phyloP scores from a whole-genome alignment of 2,888 invertebrate genomes.

The Rhimphoctona megacephalus region DNA sequence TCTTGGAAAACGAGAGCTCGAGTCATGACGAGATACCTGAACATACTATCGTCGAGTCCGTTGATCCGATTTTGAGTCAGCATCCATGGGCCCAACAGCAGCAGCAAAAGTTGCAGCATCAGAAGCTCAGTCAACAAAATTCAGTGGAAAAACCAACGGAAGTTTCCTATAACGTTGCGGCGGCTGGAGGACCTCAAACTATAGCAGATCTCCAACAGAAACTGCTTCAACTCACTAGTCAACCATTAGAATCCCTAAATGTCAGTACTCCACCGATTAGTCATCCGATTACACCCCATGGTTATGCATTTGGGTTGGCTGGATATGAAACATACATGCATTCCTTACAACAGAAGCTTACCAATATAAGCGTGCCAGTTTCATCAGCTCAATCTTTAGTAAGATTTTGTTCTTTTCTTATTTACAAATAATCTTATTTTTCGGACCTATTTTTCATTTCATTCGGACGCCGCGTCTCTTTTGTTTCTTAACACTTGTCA shows the following conservation, averaged over 20 bases:
- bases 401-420: constrained; percentile 48
- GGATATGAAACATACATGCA: constrained; percentile 89
- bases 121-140: constrained; percentile 83
- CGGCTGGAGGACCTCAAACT: constrained; percentile 83
- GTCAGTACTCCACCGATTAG: constrained; percentile 86
- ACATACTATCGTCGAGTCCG: constrained; percentile 80
- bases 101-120: constrained; percentile 78
- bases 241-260: constrained; percentile 84
- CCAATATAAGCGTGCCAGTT: constrained; percentile 84
- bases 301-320: constrained; percentile 85
- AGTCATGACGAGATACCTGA: constrained; percentile 83
- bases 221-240: constrained; percentile 86
- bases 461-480: background rate
- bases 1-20: constrained; percentile 81
- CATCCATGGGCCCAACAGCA: constrained; percentile 75
- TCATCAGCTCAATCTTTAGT: constrained; percentile 75
- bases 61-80: constrained; percentile 75
- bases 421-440: background rate
- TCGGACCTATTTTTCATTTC: background rate
- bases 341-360: constrained; percentile 90
- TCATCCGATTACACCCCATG: constrained; percentile 89
- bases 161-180: constrained; percentile 54
- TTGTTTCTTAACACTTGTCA: background rate
- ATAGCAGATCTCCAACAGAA: constrained; percentile 87
- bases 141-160: constrained; percentile 80